Conservation (phyloP, 2,888 invertebrate species). For the Conchocele bisecta region DNA sequence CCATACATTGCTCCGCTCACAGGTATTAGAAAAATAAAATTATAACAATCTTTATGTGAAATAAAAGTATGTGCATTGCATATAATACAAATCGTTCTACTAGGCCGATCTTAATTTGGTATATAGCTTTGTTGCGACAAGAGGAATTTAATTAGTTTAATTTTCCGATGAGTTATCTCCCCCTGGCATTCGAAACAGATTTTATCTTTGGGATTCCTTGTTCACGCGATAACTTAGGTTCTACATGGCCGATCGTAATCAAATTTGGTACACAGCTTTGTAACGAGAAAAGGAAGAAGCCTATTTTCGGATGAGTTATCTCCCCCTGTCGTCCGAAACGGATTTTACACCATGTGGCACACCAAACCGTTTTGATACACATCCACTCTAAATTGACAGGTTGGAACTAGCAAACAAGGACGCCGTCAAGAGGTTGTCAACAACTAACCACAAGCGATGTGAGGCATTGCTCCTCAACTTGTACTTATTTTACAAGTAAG, state of each 20-base stretch:
- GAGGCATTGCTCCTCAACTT: too few species aligned
- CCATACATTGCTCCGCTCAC: conserved; percentile 28
- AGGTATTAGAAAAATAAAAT: conserved; percentile 9
- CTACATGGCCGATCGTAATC: too few species aligned
- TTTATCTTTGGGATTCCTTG: too few species aligned
- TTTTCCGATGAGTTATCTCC: too few species aligned
- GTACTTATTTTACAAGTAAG: conserved; percentile 45
- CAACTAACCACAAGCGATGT: conserved; percentile 9
- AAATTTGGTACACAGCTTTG: too few species aligned
- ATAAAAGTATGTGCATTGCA: neutral
- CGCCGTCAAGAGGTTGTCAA: neutral
- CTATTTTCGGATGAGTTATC: too few species aligned
- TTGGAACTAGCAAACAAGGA: conserved; percentile 31
- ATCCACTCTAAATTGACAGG: conserved; percentile 2
- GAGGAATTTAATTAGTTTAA: neutral
- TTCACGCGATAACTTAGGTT: too few species aligned
- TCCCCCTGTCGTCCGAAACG: too few species aligned
- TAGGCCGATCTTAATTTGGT: neutral
- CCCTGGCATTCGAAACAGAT: too few species aligned
- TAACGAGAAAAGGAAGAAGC: too few species aligned
- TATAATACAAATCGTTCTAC: neutral
- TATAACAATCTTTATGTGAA: neutral
- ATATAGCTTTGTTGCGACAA: neutral
- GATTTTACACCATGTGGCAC: too few species aligned
- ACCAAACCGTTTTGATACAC: too few species aligned